A percentile compares a stretch with the other conserved stretches of the same genome.
These are phyloP conservation scores for Pachyrhynchus sulphureomaculatus DNA, from an alignment of 1,140 invertebrate species.

Conservation along the genomic window DNA sequence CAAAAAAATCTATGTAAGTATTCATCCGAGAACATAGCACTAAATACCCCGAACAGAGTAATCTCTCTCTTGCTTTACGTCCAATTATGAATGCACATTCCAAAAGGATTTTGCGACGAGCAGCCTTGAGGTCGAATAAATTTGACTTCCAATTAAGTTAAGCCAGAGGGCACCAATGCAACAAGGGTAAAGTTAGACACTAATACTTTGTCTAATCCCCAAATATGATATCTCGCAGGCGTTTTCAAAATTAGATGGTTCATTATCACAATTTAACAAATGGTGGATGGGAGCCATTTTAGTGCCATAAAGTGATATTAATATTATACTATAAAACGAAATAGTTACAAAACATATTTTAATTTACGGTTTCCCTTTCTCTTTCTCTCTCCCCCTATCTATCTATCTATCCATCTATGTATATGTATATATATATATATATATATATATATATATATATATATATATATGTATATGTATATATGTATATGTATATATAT, in stretches of 20 bases:
- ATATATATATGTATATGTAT: too few relatives aligned
- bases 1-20: background rate
- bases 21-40: slow-evolving; percentile 2
- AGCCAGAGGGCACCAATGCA: slow-evolving; percentile 37
- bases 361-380: too few relatives aligned
- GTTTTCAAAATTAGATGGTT: slow-evolving; percentile 49
- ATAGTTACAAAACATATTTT: too few relatives aligned
- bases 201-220: slow-evolving; percentile 46
- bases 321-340: too few relatives aligned
- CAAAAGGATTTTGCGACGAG: slow-evolving; percentile 27
- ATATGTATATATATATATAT: too few relatives aligned
- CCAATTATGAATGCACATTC: slow-evolving; percentile 34
- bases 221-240: slow-evolving; percentile 46
- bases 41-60: slow-evolving; percentile 13
- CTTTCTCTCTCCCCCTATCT: too few relatives aligned
- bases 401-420: too few relatives aligned
- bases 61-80: slow-evolving; percentile 29
- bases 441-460: too few relatives aligned
- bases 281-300: slow-evolving; percentile 20
- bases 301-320: background rate
- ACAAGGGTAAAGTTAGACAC: slow-evolving; percentile 43
- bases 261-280: slow-evolving; percentile 50
- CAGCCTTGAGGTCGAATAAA: slow-evolving; percentile 43
- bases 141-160: slow-evolving; percentile 42
- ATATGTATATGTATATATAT: too few relatives aligned